Percentiles rank a stretch among this genome's conserved stretches.
Conservation (phyloP, 2,888 invertebrate genomes). For the Pecten maximus region DNA sequence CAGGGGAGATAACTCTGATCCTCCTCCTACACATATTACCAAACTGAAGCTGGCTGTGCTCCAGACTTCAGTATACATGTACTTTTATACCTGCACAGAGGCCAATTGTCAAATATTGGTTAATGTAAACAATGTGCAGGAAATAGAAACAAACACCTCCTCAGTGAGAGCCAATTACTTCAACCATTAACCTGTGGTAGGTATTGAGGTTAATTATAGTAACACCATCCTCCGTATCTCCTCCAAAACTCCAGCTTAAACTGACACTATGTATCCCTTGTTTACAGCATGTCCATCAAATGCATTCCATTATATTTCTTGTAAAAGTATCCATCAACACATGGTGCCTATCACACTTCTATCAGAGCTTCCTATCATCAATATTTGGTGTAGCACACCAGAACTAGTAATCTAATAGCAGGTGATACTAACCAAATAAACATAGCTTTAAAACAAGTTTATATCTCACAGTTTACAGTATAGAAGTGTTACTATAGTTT, state of each 20-base stretch:
- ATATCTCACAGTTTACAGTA: no score
- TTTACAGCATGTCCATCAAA: constrained; percentile 13
- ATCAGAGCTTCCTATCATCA: background rate
- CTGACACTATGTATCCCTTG: background rate
- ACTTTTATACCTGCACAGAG: constrained; percentile 1
- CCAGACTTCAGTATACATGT: background rate
- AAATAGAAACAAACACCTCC: constrained; percentile 26
- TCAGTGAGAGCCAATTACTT: background rate
- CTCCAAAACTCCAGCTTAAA: background rate
- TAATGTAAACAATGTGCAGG: constrained; percentile 22
- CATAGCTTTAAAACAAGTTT: no score
- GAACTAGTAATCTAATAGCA: background rate
- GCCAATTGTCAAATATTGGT: constrained; percentile 10
- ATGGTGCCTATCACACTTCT: background rate
- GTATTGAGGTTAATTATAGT: background rate
- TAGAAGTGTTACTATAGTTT: no score
- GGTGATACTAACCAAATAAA: background rate
- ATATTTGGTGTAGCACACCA: background rate
- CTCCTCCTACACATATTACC: background rate
- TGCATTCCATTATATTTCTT: background rate
- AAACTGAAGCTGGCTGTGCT: background rate
- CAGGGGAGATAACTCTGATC: background rate
- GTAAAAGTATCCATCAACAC: background rate
- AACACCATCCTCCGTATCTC: background rate
- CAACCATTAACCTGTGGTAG: background rate